Base-by-base conservation (phyloP, 2,888 invertebrate genomes). In the Anthophora plumipes region DNA sequence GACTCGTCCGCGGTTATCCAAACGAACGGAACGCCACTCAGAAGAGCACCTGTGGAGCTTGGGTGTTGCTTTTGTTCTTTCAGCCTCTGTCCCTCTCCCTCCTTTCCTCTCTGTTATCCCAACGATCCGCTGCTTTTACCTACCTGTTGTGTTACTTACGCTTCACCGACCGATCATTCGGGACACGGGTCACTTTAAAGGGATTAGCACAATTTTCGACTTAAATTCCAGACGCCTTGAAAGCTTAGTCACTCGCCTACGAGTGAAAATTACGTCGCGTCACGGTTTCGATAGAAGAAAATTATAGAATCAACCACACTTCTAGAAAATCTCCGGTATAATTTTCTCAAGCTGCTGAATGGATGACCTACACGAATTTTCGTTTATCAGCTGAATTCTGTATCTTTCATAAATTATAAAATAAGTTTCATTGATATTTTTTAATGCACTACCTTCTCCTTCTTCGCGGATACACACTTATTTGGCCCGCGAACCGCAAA, bases 21-120 rank as follows among this genome's bases (percentile, higher is more conserved):
- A 90, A 89, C 87, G 83, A 81, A 87, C 82, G 82, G 80, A 87
- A 84, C 87, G 70, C 82, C 80, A 83, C 85, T 84, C 82, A 77
- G 81, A 80, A 83, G 86, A 89, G 91, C 91, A 91, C 91, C 91
- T 92, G 91, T 91, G 89, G 91, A 91, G 91, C 88, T 87, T 77
- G 84, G 77, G 77, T 78, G 84, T 83, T 81, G 81, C 86, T 88
- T 90, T 91, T 91, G 89, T 91, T 91, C 90, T 89, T 89, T 77
- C 78, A 77, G 64, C 74, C 73, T 75, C 69, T 74, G 46, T 82
- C 64, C 60, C 25, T 25, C 69, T 66, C 46, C 37, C 59, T 73
- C 50, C 46, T 70, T 74, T 70, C 63, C 67, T 71, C 79, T 69
- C 63, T 66, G 67, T 54, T n/a, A 31, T 55, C 72, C 77, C 80